These are phyloP conservation scores for Peromyscus melanophrys DNA, from an alignment of 2,797 vertebrate genomes.

Conservation along the genomic window DNA sequence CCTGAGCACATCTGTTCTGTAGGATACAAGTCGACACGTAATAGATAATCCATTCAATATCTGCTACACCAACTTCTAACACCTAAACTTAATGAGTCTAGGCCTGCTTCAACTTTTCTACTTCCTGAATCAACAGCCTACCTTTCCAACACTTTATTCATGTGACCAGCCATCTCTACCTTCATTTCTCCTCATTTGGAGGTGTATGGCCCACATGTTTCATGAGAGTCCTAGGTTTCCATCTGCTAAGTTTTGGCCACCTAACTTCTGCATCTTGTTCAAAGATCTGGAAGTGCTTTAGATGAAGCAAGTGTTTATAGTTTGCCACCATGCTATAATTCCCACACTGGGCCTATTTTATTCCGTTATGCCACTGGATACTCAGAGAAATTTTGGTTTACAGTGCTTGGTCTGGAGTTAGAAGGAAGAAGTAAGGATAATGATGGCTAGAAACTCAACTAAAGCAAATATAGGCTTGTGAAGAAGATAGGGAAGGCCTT, in stretches of 20 bases:
- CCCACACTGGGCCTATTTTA: neutral
- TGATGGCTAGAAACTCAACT: conserved; percentile 3
- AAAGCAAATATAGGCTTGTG: neutral
- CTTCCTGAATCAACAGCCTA: neutral
- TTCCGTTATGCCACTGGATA: neutral
- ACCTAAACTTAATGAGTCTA: neutral
- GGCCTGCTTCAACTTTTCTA: neutral
- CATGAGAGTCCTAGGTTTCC: conserved; percentile 6
- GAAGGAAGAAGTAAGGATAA: neutral
- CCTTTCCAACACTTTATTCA: neutral
- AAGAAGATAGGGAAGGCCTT: neutral
- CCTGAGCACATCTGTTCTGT: neutral
- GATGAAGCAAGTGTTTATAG: neutral
- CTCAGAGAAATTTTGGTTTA: neutral
- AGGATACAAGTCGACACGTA: neutral
- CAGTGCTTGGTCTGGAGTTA: neutral
- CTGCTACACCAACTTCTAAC: neutral
- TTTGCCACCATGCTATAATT: neutral
- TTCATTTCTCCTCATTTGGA: neutral
- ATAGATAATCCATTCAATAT: neutral
- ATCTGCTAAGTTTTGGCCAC: neutral
- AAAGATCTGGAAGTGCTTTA: neutral
- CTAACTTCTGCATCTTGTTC: neutral
- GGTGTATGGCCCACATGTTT: neutral
- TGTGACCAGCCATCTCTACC: neutral